Conservation (phyloP, 1,140 invertebrate genomes). For the Rhyacophila brunnea region DNA sequence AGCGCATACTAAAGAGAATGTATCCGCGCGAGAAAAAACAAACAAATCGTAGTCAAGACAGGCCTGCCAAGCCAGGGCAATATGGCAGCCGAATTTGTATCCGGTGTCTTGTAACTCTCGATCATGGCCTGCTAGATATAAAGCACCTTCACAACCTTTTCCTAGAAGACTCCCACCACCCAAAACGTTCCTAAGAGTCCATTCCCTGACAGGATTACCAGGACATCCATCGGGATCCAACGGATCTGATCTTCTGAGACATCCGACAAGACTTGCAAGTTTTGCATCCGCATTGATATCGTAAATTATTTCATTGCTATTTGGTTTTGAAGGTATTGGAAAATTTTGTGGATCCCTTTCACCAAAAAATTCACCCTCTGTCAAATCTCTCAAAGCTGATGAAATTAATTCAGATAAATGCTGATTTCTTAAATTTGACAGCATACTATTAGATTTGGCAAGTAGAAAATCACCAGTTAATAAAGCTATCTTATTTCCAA, state of each 20-base stretch:
- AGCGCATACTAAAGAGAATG: conserved; percentile 69
- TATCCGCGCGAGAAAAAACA: conserved; percentile 46
- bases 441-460: conserved; percentile 75
- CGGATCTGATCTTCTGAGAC: conserved; percentile 25
- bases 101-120: conserved; percentile 64
- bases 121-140: conserved; percentile 74
- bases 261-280: conserved; percentile 41
- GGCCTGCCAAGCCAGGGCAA: conserved; percentile 81
- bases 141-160: conserved; percentile 77
- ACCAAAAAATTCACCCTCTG: conserved; percentile 82
- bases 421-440: conserved; percentile 67
- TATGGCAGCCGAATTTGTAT: conserved; percentile 80
- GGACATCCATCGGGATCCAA: conserved; percentile 54
- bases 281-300: conserved; percentile 38
- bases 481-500: conserved; percentile 90
- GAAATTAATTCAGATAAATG: conserved; percentile 85
- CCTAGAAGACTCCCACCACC: conserved; percentile 76
- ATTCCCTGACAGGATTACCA: conserved; percentile 70
- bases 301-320: conserved; percentile 47
- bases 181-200: conserved; percentile 78
- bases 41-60: conserved; percentile 58
- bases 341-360: conserved; percentile 76
- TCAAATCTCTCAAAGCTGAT: conserved; percentile 74
- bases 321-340: conserved; percentile 65
- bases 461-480: conserved; percentile 88